Base-by-base conservation (phyloP, 2,113 vertebrate species). In the Dicerorhinus sumatrensis region DNA sequence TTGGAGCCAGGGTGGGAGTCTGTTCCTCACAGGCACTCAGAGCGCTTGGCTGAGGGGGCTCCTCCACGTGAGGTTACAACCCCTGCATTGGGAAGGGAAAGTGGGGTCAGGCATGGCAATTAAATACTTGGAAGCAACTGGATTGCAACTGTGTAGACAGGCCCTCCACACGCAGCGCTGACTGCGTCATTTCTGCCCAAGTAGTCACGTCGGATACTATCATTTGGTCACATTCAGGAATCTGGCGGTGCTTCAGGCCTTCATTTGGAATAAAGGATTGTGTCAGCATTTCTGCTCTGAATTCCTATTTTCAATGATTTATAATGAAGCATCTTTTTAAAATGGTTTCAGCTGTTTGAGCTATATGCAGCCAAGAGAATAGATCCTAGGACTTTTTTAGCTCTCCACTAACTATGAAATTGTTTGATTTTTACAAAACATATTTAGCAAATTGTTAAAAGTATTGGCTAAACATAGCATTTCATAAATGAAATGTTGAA, bases 341-440 rank as follows among this genome's bases (percentile, higher is more conserved):
- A 97, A 91, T n/a, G 98, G 97, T 72, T 73, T 98, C 98, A 98
- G 96, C 97, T 98, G 98, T 97, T 87, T 62, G 91, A 98, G 97
- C 97, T 96, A 87, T 69, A 87, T 97, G 76, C 95, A 97, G 98
- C 97, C 98, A 98, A 98, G 98, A 98, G 98, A 98, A 98, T 98
- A 97, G 98, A 97, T 96, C 98, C 97, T 83, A 96, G 97, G 95
- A 97, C 96, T 97, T 97, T 98, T 92, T 98, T 97, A 97, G 97
- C 63, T 96, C 87, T 65, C 96, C 86, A 81, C 97, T 97, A 98
- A 98, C 98, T 98, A 98, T 98, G 98, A 98, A 98, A 97, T 97
- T 97, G 94, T 97, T 97, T 93, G 77, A 89, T 98, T 96, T 98
- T 98, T 94, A 95, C 87, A 73, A 93, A 98, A 98, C 96, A 97